Conservation (phyloP, 2,113 vertebrate species). For the Setophaga kirtlandii region DNA sequence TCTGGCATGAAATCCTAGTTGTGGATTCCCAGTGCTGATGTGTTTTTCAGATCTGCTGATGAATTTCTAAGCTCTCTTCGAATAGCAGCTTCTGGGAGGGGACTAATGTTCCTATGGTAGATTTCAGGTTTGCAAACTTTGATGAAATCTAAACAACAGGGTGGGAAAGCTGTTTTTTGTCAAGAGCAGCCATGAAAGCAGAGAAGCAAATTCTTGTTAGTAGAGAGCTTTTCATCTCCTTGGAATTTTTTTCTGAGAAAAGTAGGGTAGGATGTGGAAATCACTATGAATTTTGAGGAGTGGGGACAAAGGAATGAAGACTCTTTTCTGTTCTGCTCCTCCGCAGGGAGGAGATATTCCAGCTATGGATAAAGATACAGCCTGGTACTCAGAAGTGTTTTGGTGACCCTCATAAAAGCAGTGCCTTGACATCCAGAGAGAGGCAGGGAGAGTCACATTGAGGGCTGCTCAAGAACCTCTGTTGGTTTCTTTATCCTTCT, state of each 20-base stretch:
- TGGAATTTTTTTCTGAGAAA: not conserved
- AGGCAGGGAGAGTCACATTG: not conserved
- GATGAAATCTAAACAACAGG: constrained; percentile 11
- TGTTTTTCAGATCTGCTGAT: constrained; percentile 51
- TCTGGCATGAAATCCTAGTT: constrained; percentile 43
- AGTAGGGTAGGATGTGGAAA: not conserved
- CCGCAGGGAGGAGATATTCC: rapidly evolving
- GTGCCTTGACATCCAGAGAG: not conserved
- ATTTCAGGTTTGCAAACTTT: constrained; percentile 28
- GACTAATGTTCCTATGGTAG: not conserved
- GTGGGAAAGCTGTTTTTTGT: constrained; percentile 23
- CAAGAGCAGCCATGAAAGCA: constrained; percentile 8
- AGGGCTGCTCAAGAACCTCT: not conserved
- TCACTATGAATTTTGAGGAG: not conserved
- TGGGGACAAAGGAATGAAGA: not conserved
- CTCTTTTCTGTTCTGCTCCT: not conserved
- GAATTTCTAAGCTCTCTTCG: constrained; percentile 38
- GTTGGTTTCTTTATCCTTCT: not conserved
- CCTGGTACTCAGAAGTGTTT: not conserved
- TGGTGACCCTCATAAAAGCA: not conserved
- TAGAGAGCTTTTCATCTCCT: not conserved
- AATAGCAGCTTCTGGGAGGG: not conserved
- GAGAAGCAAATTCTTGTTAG: not conserved
- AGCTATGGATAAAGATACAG: not conserved
- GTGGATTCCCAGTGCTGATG: constrained; percentile 38